Percentiles rank a stretch among this genome's conserved stretches.
Conservation (phyloP, 1,140 invertebrate genomes). For the Pseudomyrmex pallidus region DNA sequence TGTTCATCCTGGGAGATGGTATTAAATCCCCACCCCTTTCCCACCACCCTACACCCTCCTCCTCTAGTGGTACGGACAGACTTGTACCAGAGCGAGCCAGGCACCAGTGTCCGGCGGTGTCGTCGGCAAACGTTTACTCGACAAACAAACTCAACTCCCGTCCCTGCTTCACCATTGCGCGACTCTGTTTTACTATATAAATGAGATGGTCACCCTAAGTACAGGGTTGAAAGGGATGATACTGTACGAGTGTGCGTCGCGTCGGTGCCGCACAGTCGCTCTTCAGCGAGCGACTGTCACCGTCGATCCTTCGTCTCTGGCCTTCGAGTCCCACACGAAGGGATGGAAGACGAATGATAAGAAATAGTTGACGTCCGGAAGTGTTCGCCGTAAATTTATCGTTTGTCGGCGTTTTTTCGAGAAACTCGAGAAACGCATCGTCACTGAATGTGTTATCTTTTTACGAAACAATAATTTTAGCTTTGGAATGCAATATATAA, state of each 20-base stretch:
- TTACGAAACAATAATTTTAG: neutral
- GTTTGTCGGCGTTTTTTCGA: neutral
- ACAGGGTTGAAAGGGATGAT: conserved; percentile 76
- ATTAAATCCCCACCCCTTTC: conserved; percentile 78
- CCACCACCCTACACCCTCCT: conserved; percentile 53
- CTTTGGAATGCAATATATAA: too few species aligned
- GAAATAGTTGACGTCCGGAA: conserved; percentile 40
- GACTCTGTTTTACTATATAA: conserved; percentile 80
- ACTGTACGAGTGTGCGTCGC: conserved; percentile 71
- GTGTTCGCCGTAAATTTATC: neutral
- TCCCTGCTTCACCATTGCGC: conserved; percentile 75
- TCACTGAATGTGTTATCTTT: neutral
- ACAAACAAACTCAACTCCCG: conserved; percentile 84
- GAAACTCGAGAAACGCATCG: neutral
- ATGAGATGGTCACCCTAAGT: conserved; percentile 80
- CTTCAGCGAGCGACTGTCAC: conserved; percentile 69
- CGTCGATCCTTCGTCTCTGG: conserved; percentile 69
- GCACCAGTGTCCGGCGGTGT: conserved; percentile 85
- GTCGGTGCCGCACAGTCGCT: conserved; percentile 62
- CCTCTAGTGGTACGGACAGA: conserved; percentile 81
- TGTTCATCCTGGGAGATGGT: conserved; percentile 84
- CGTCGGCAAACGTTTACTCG: conserved; percentile 85
- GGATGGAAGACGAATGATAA: conserved; percentile 53
- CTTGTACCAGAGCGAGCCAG: conserved; percentile 81
- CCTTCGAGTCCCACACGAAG: conserved; percentile 36